Evolutionary conservation across 1,140 invertebrate genomes (phyloP).

Genomic region (Halesus radiatus): DNA sequence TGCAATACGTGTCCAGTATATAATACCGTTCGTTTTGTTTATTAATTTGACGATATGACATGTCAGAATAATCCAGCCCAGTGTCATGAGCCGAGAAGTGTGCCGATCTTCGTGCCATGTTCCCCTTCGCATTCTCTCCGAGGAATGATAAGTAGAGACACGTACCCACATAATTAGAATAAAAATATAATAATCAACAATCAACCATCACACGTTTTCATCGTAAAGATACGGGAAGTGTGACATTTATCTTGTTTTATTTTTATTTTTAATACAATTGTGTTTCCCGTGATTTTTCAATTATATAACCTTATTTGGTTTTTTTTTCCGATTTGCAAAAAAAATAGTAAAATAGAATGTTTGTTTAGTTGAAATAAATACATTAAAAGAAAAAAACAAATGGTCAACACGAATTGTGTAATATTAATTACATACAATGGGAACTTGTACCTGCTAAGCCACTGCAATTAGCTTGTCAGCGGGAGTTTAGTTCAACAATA

Average conservation of each 20-base stretch:
- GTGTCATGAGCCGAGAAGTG: background rate
- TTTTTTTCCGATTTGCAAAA: no score
- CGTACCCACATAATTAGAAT: background rate
- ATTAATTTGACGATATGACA: conserved; percentile 17
- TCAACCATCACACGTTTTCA: background rate
- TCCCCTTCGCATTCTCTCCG: background rate
- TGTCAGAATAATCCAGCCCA: background rate
- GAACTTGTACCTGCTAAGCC: no score
- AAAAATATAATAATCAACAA: background rate
- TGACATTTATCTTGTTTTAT: conserved; percentile 5
- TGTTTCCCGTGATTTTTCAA: no score
- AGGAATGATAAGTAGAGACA: background rate
- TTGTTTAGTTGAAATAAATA: no score
- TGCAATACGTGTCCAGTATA: no score
- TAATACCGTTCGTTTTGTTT: conserved; percentile 16
- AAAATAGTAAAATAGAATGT: no score
- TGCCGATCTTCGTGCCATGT: background rate
- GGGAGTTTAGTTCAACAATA: no score
- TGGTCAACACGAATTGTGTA: no score
- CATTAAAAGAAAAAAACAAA: no score
- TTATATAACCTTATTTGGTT: no score
- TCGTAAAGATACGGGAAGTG: background rate
- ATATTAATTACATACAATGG: no score
- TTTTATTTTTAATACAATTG: background rate
- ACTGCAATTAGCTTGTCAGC: no score